Evolutionary conservation across 2,113 vertebrate genomes (phyloP).

Genomic region (mouse (Mus musculus)): DNA sequence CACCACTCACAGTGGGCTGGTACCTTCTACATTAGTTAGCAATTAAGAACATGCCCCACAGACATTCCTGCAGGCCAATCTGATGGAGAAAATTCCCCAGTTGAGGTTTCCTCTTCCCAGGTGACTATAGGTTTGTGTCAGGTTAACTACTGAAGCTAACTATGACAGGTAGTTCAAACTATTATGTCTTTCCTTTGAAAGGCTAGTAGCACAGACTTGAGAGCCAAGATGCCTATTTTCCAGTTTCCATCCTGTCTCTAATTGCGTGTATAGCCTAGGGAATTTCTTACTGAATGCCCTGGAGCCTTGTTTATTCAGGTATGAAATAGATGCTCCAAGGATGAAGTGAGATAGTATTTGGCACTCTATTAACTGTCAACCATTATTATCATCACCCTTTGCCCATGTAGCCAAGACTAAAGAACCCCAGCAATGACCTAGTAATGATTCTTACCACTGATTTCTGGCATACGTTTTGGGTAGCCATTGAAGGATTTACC

Average conservation of each 20-base stretch:
- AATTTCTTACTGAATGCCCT: neutral
- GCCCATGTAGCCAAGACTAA: neutral
- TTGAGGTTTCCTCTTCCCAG: neutral
- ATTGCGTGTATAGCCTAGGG: neutral
- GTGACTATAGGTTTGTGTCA: neutral
- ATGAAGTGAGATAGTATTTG: neutral
- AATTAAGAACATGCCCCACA: neutral
- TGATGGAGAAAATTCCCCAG: neutral
- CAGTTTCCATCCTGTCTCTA: neutral
- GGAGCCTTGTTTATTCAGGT: neutral
- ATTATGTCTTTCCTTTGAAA: constrained; percentile 35
- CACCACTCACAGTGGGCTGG: neutral
- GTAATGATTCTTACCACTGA: neutral
- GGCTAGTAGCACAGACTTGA: neutral
- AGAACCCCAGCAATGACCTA: neutral
- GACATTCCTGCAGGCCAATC: neutral
- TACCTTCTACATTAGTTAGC: neutral
- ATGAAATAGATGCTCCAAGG: neutral
- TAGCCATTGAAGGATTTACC: neutral
- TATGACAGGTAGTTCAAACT: constrained; percentile 85
- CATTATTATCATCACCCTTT: neutral
- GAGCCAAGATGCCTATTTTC: neutral
- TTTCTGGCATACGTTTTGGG: constrained; percentile 7
- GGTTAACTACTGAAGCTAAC: neutral
- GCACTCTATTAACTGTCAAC: neutral